Evolutionary conservation across 2,888 invertebrate genomes (phyloP), one percentile per base, ranked within the genome.

Genomic region (Acanthosoma haemorrhoidale): DNA sequence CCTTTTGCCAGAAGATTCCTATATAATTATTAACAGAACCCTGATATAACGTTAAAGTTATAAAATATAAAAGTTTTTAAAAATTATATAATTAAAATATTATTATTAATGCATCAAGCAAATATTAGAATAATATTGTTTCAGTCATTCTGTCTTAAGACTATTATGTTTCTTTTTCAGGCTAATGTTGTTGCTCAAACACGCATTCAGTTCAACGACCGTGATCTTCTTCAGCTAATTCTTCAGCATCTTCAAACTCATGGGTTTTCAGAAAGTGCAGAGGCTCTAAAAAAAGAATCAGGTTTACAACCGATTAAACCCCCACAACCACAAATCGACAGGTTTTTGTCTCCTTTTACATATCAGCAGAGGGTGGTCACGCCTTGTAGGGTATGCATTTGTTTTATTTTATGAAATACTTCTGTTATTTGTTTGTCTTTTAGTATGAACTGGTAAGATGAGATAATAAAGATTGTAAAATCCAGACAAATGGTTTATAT

Each of bases 101-200:
- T n/a, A n/a, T n/a, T n/a, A n/a, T n/a, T n/a, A n/a, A n/a, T n/a
- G n/a, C n/a, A n/a, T n/a, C n/a, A n/a, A n/a, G n/a, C n/a, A n/a
- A n/a, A n/a, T n/a, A n/a, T n/a, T n/a, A n/a, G n/a, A n/a, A n/a
- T n/a, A n/a, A n/a, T n/a, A n/a, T n/a, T n/a, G n/a, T n/a, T n/a
- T n/a, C n/a, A n/a, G n/a, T n/a, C n/a, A n/a, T n/a, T n/a, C n/a
- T n/a, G 2, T 6, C 3, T 18, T 8, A 18, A 9, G 4, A 38
- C 11, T 38, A 5, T n/a, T 74, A 38, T 72, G 71, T 72, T 60
- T 73, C 72, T 60, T 70, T 78, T 77, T 2, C 78, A 88, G 88
- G 92, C 96, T 0, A 94, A 94, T 80, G 93, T 98, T 57, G 95
- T 98, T 0, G 96, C 96, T 0, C 95, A 96, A 81, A 98, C 98